Conservation (phyloP, 53 echinoderm and acorn worm genomes). For the Stichopus horrens region DNA sequence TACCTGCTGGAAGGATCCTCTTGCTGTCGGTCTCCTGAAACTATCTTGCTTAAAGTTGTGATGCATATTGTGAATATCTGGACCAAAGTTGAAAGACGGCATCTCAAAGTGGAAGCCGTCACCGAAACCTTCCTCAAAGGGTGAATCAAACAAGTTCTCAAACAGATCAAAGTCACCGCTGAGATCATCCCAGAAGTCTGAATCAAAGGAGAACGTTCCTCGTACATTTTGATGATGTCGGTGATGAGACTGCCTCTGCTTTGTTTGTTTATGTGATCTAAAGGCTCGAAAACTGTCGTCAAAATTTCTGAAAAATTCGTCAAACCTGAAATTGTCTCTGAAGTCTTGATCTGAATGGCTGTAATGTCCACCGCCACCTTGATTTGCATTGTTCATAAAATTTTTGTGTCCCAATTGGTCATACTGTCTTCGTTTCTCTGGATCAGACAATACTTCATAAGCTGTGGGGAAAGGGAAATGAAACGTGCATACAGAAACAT, state of each 20-base stretch:
- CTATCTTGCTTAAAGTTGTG: slow-evolving; percentile 38
- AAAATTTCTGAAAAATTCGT: slow-evolving; percentile 89
- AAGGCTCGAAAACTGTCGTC: slow-evolving; percentile 69
- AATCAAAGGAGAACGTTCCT: slow-evolving; percentile 49
- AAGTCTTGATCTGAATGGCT: slow-evolving; percentile 1
- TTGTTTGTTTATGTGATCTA: slow-evolving; percentile 13
- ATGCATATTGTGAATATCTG: slow-evolving; percentile 36
- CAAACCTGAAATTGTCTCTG: slow-evolving; percentile 58
- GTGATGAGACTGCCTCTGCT: not conserved
- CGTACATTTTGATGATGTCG: not conserved
- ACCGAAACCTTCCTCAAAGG: slow-evolving; percentile 30
- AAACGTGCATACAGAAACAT: no score
- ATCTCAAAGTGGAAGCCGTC: slow-evolving; percentile 47
- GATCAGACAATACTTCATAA: slow-evolving; percentile 90
- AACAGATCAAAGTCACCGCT: slow-evolving; percentile 64
- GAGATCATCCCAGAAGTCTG: slow-evolving; percentile 78
- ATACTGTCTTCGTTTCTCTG: slow-evolving; percentile 77
- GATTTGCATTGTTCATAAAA: not conserved
- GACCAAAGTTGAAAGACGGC: slow-evolving; percentile 41
- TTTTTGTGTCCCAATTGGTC: slow-evolving; percentile 64
- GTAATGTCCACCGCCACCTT: slow-evolving; percentile 42
- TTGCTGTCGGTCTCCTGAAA: not conserved
- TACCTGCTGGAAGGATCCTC: slow-evolving; percentile 43
- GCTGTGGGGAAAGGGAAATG: slow-evolving; percentile 50
- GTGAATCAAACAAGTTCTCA: slow-evolving; percentile 57